phyloP scores from a whole-genome alignment of 2,888 invertebrate genomes.

The Ormyrus labotus region DNA sequence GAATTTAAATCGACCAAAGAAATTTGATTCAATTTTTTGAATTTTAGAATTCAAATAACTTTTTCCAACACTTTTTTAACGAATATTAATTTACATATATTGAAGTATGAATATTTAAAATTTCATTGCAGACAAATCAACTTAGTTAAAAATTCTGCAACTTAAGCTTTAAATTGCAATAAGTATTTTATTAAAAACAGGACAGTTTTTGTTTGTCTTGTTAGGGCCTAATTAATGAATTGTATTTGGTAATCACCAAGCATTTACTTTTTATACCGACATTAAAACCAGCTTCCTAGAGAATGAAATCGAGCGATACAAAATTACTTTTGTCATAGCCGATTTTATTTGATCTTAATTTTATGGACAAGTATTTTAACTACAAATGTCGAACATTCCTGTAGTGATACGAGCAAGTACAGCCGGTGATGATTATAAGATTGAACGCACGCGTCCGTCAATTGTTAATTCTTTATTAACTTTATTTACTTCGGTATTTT shows the following conservation, averaged over 20 bases:
- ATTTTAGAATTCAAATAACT: too few species aligned
- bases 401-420: conserved; percentile 37
- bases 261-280: neutral
- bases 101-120: too few species aligned
- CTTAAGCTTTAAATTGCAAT: neutral
- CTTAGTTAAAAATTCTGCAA: too few species aligned
- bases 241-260: too few species aligned
- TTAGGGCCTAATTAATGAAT: too few species aligned
- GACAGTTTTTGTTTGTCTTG: neutral
- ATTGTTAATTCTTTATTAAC: conserved; percentile 6
- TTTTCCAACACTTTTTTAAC: too few species aligned
- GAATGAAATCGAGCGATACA: neutral
- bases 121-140: too few species aligned
- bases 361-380: too few species aligned
- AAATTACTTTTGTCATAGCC: too few species aligned
- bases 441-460: conserved; percentile 1
- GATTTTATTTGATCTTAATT: neutral
- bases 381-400: conserved; percentile 32
- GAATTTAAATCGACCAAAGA: conserved; percentile 32
- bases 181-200: neutral
- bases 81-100: too few species aligned
- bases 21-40: conserved; percentile 4
- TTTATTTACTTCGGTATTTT: neutral
- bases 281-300: neutral
- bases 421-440: conserved; percentile 38